A percentile compares a stretch with the other conserved stretches of the same genome.
Evolutionary conservation across 1,140 invertebrate genomes (phyloP).

Genomic region (Drosophila kurseongensis): DNA sequence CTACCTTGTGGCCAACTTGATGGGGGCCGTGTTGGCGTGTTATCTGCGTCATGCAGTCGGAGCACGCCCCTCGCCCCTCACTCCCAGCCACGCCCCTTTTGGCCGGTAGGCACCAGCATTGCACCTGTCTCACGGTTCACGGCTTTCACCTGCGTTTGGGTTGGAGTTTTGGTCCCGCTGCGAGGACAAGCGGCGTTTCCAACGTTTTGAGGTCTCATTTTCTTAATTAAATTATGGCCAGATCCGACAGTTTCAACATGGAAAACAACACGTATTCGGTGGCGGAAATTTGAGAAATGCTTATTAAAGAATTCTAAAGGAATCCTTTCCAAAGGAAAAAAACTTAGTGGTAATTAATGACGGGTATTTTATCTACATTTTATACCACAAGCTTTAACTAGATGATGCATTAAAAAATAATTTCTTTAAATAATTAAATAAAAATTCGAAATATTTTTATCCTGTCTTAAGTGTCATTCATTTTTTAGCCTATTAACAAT

Average conservation of each 20-base stretch:
- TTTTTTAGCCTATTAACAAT: too few species aligned
- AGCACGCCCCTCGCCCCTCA: constrained; percentile 22
- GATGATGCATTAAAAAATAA: not conserved
- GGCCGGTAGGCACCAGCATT: constrained; percentile 27
- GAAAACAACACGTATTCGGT: constrained; percentile 23
- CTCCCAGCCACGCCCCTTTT: constrained; percentile 6
- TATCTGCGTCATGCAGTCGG: constrained; percentile 69
- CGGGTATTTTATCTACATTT: too few species aligned
- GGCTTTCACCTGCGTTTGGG: constrained; percentile 24
- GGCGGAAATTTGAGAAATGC: constrained; percentile 18
- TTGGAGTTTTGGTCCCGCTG: constrained; percentile 10
- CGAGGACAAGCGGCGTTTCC: constrained; percentile 46
- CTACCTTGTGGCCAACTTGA: constrained; percentile 18
- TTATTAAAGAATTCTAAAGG: constrained; percentile 3
- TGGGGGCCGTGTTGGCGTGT: constrained; percentile 47
- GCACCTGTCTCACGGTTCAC: constrained; percentile 45
- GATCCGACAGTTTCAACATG: constrained; percentile 48
- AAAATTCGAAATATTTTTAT: too few species aligned
- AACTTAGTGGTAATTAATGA: too few species aligned
- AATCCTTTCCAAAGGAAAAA: too few species aligned
- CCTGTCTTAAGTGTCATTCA: too few species aligned
- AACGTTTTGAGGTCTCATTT: constrained; percentile 78
- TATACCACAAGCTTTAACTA: not conserved
- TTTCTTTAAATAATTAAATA: too few species aligned
- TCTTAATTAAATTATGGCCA: constrained; percentile 81